phyloP scores from a whole-genome alignment of 2,113 vertebrate genomes.

The Typhlomys cinereus region DNA sequence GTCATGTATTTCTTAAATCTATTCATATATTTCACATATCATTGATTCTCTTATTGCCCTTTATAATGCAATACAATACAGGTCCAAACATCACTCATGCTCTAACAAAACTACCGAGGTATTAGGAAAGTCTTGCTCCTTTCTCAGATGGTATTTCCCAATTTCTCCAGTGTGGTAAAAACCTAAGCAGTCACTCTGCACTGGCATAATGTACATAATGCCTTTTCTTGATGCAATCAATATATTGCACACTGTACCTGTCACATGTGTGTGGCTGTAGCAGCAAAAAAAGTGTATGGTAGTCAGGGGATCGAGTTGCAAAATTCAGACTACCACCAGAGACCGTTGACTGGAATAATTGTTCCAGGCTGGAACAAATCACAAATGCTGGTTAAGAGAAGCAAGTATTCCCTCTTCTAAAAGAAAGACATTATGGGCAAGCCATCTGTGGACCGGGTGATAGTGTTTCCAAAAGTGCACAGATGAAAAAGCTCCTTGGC shows the following conservation, averaged over 20 bases:
- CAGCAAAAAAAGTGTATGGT: constrained; percentile 51
- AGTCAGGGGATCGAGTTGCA: constrained; percentile 73
- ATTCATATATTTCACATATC: constrained; percentile 73
- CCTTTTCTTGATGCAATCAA: constrained; percentile 54
- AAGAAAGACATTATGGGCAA: constrained; percentile 25
- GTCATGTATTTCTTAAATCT: constrained; percentile 73
- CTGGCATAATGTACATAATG: not conserved
- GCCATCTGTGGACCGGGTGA: not conserved
- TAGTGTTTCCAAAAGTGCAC: not conserved
- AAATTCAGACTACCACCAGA: constrained; percentile 68
- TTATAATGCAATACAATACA: constrained; percentile 45
- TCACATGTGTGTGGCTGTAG: constrained; percentile 54
- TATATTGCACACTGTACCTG: not conserved
- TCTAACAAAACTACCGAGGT: constrained; percentile 32
- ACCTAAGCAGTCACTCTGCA: not conserved
- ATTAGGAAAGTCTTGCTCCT: constrained; percentile 37
- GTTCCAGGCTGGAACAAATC: constrained; percentile 74
- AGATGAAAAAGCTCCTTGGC: not conserved
- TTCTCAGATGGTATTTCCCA: constrained; percentile 45
- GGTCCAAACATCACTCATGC: constrained; percentile 47
- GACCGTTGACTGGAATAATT: constrained; percentile 71
- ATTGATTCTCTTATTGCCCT: constrained; percentile 78
- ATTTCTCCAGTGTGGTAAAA: constrained; percentile 27
- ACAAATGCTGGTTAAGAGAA: constrained; percentile 54
- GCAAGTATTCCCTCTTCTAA: constrained; percentile 1